phyloP scores from a whole-genome alignment of 2,888 invertebrate species.

The Lydus trimaculatus region DNA sequence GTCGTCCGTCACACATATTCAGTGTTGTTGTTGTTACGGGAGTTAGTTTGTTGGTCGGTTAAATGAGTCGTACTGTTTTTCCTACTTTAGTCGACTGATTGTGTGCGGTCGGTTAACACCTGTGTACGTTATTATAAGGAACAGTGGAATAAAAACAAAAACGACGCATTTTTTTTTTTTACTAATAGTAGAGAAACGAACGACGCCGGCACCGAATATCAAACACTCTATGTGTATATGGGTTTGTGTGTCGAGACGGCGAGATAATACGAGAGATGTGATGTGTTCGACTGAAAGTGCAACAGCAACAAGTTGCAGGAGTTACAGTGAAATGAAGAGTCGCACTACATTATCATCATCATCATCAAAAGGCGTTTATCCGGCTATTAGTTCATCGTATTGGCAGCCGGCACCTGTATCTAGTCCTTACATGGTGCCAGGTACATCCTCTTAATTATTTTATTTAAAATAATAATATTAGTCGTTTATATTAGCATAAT shows the following conservation, averaged over 20 bases:
- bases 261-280: slow-evolving; percentile 27
- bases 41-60: slow-evolving; percentile 36
- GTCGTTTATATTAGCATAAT: too few species aligned
- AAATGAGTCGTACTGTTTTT: slow-evolving; percentile 51
- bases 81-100: slow-evolving; percentile 49
- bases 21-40: slow-evolving; percentile 14
- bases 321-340: slow-evolving; percentile 55
- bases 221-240: background rate
- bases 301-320: slow-evolving; percentile 27
- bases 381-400: slow-evolving; percentile 83
- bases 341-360: slow-evolving; percentile 42
- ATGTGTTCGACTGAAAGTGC: slow-evolving; percentile 24
- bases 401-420: slow-evolving; percentile 84
- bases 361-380: slow-evolving; percentile 63
- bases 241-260: slow-evolving; percentile 13
- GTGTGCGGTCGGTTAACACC: slow-evolving; percentile 48
- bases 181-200: background rate
- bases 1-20: background rate
- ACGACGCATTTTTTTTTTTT: background rate
- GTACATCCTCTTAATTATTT: slow-evolving; percentile 60
- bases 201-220: slow-evolving; percentile 19
- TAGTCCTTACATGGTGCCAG: slow-evolving; percentile 85
- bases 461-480: background rate
- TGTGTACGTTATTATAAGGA: slow-evolving; percentile 28
- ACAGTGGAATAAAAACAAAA: background rate